phyloP scores from a whole-genome alignment of 2,888 invertebrate genomes.

The Parascotia fuliginaria region DNA sequence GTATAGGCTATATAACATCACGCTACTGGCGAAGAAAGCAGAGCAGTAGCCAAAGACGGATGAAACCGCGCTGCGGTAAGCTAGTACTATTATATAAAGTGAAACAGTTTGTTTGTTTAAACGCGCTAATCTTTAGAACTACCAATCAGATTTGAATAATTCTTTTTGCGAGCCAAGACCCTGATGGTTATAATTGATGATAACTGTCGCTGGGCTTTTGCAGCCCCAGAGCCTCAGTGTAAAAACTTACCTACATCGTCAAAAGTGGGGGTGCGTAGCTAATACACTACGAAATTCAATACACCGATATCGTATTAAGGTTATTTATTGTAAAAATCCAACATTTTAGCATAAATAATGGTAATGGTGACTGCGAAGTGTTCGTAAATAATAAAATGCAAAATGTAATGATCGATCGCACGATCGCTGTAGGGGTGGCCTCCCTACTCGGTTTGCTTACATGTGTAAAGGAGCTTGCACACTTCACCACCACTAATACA shows the following conservation, averaged over 20 bases:
- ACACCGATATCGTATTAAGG: constrained; percentile 18
- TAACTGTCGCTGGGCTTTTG: no score
- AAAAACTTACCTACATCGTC: no score
- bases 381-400: constrained; percentile 44
- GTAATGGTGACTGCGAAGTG: constrained; percentile 25
- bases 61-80: no score
- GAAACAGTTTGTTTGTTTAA: no score
- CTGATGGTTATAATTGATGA: no score
- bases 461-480: constrained; percentile 1
- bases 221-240: not conserved
- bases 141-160: no score
- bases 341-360: constrained; percentile 27
- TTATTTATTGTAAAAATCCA: constrained; percentile 19
- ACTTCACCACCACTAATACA: not conserved
- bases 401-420: constrained; percentile 44
- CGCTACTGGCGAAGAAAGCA: no score
- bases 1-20: no score
- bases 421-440: constrained; percentile 6
- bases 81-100: no score
- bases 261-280: not conserved
- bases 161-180: no score
- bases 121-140: no score
- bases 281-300: constrained; percentile 19
- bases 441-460: constrained; percentile 10
- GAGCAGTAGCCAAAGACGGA: no score